phyloP scores from a whole-genome alignment of 2,888 invertebrate species.

The Gnatocerus cornutus region DNA sequence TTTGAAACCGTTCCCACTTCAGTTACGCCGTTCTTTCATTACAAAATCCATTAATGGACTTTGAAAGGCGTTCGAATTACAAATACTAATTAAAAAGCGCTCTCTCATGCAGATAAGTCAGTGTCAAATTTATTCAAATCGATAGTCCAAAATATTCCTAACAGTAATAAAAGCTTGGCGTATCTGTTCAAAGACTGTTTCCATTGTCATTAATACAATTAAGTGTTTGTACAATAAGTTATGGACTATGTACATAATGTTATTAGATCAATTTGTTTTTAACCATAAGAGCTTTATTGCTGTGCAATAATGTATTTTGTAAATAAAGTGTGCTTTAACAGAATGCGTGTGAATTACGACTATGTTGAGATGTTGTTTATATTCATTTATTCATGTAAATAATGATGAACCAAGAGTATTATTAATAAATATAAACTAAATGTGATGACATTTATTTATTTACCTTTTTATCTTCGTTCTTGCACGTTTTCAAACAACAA shows the following conservation, averaged over 20 bases:
- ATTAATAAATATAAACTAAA: constrained; percentile 52
- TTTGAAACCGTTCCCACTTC: constrained; percentile 37
- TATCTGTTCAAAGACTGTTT: constrained; percentile 49
- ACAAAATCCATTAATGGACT: constrained; percentile 35
- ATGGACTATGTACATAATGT: constrained; percentile 47
- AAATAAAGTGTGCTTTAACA: constrained; percentile 50
- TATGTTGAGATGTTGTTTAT: constrained; percentile 47
- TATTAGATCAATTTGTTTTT: constrained; percentile 45
- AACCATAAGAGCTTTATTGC: constrained; percentile 49
- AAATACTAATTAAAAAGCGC: constrained; percentile 39
- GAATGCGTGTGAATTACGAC: constrained; percentile 48
- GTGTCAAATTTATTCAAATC: constrained; percentile 45
- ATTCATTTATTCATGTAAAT: constrained; percentile 48
- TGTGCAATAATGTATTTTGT: constrained; percentile 52
- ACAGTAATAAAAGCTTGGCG: constrained; percentile 44
- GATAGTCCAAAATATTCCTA: constrained; percentile 33
- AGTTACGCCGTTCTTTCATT: constrained; percentile 44
- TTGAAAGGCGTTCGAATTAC: constrained; percentile 38
- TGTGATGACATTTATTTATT: too few species aligned
- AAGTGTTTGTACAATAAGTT: constrained; percentile 47
- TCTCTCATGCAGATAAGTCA: constrained; percentile 26
- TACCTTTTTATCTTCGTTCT: too few species aligned
- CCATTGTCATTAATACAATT: constrained; percentile 31
- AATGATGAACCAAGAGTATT: constrained; percentile 52
- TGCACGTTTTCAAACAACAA: too few species aligned